These are phyloP conservation scores for Tipula lateralis DNA, from an alignment of 2,888 invertebrate genomes.

Conservation along the genomic window DNA sequence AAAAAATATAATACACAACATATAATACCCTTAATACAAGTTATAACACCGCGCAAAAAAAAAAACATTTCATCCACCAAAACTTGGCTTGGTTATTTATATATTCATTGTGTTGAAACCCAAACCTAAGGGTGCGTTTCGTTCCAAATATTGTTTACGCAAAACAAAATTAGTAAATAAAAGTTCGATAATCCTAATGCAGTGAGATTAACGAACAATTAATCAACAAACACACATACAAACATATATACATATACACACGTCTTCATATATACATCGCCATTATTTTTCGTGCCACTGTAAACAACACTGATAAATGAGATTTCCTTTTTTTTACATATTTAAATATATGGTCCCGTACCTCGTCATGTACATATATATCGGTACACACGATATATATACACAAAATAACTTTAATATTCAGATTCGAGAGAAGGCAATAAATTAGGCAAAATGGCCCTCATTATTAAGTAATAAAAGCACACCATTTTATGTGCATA, in stretches of 20 bases:
- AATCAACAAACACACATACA: not conserved
- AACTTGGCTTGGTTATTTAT: not conserved
- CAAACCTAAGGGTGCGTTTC: not conserved
- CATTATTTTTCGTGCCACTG: not conserved
- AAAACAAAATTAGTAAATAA: not conserved
- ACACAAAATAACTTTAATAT: constrained; percentile 6
- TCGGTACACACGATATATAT: not conserved
- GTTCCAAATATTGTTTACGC: not conserved
- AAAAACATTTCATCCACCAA: not conserved
- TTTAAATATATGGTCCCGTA: not conserved
- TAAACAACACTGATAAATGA: not conserved
- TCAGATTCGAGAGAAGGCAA: not conserved
- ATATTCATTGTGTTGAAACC: not conserved
- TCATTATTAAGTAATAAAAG: constrained; percentile 24
- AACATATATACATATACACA: too few relatives aligned
- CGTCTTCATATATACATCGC: too few relatives aligned
- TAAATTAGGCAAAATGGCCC: constrained; percentile 1
- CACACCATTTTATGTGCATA: constrained; percentile 19
- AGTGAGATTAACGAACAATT: not conserved
- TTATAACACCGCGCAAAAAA: not conserved
- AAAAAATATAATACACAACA: too few relatives aligned
- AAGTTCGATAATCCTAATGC: not conserved
- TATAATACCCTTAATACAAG: too few relatives aligned
- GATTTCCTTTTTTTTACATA: not conserved
- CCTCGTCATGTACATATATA: not conserved